phyloP scores from a whole-genome alignment of 1,140 invertebrate species.

The Pseudomyrmex cubaensis region DNA sequence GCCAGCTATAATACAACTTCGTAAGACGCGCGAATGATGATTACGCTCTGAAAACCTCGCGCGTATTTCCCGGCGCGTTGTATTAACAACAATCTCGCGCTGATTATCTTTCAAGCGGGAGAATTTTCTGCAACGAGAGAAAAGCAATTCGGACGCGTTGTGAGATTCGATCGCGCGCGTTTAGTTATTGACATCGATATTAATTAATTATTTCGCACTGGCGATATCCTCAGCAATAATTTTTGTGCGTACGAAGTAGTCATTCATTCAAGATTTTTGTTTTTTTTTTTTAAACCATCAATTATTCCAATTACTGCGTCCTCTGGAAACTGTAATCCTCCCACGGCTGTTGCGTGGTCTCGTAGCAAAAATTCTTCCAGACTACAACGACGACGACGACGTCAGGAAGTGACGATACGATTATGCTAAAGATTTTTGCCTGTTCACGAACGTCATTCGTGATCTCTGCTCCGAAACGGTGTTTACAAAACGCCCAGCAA shows the following conservation, averaged over 20 bases:
- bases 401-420: conserved; percentile 43
- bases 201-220: neutral
- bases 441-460: conserved; percentile 43
- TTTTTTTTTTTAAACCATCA: too few relatives aligned
- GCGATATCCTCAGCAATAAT: too few relatives aligned
- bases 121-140: conserved; percentile 15
- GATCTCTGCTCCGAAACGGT: conserved; percentile 44
- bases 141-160: neutral
- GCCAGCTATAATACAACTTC: conserved; percentile 14
- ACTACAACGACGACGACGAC: too few relatives aligned
- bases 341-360: neutral
- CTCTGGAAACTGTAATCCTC: neutral
- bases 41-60: conserved; percentile 45
- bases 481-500: conserved; percentile 42
- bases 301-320: neutral
- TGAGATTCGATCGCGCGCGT: neutral
- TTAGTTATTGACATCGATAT: neutral
- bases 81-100: neutral
- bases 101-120: neutral
- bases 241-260: too few relatives aligned
- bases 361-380: conserved; percentile 7
- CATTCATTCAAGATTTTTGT: too few relatives aligned
- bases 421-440: conserved; percentile 48
- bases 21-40: conserved; percentile 17
- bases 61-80: too few relatives aligned